phyloP scores from a whole-genome alignment of 1,140 invertebrate genomes.

The Hylyphantes graminicola region DNA sequence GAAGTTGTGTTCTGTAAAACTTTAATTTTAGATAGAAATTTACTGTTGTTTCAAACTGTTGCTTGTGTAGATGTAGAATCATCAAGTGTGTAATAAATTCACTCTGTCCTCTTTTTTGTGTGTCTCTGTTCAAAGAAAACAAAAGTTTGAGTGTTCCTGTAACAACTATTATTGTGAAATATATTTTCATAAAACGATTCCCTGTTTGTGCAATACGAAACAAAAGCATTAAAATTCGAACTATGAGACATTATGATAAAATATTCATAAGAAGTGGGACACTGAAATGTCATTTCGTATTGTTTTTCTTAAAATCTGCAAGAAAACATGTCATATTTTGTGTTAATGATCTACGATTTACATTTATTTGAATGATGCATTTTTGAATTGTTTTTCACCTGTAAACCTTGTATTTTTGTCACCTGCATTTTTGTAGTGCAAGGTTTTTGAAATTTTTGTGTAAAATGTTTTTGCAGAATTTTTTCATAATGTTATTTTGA shows the following conservation, averaged over 20 bases:
- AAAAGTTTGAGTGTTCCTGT: conserved; percentile 21
- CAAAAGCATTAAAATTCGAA: too few species aligned
- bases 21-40: conserved; percentile 19
- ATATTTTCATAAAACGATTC: conserved; percentile 1
- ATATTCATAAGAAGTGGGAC: not conserved
- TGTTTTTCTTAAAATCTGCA: conserved; percentile 1
- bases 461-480: conserved; percentile 7
- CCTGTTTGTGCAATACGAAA: not conserved
- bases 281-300: conserved; percentile 3
- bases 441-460: conserved; percentile 17
- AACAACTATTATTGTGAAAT: conserved; percentile 18
- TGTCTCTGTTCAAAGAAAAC: conserved; percentile 21
- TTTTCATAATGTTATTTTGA: conserved; percentile 12
- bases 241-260: not conserved
- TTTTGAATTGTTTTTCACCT: conserved; percentile 17
- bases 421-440: conserved; percentile 10
- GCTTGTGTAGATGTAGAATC: conserved; percentile 30
- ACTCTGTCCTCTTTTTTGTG: conserved; percentile 29
- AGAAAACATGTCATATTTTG: conserved; percentile 1
- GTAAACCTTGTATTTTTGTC: not conserved
- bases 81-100: conserved; percentile 28
- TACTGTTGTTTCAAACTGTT: conserved; percentile 35
- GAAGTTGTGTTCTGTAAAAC: not conserved
- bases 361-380: conserved; percentile 23
- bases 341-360: conserved; percentile 4